These are phyloP conservation scores for Pseudomyrmex concolor DNA, from an alignment of 1,140 invertebrate species.

Conservation along the genomic window DNA sequence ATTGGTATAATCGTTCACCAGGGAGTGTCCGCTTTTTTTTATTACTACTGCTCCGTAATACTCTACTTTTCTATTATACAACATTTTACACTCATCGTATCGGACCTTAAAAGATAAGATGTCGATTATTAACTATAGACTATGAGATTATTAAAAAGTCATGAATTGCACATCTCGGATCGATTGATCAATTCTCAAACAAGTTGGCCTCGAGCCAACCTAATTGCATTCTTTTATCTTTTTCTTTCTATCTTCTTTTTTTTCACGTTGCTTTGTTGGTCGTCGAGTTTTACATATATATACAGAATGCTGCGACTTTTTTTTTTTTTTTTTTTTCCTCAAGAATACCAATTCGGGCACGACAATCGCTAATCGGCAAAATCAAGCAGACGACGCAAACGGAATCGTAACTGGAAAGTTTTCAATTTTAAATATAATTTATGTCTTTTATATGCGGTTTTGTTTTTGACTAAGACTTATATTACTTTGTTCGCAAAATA, in stretches of 20 bases:
- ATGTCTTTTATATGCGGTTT: background rate
- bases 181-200: conserved; percentile 29
- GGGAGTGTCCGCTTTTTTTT: conserved; percentile 66
- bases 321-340: conserved; percentile 5
- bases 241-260: conserved; percentile 22
- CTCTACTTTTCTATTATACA: conserved; percentile 84
- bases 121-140: conserved; percentile 77
- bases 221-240: conserved; percentile 34
- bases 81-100: conserved; percentile 83
- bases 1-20: conserved; percentile 82
- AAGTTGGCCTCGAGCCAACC: conserved; percentile 52
- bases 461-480: too few relatives aligned
- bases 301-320: conserved; percentile 2
- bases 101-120: conserved; percentile 74
- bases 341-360: background rate
- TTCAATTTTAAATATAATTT: conserved; percentile 30
- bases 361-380: background rate
- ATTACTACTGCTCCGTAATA: conserved; percentile 78
- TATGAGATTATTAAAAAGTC: conserved; percentile 84
- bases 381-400: conserved; percentile 17
- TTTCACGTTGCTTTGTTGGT: background rate
- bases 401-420: conserved; percentile 4
- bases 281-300: conserved; percentile 45
- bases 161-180: conserved; percentile 81
- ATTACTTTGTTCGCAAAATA: too few relatives aligned